phyloP scores from a whole-genome alignment of 2,888 invertebrate genomes.

The Cryptophagus acutangulus region DNA sequence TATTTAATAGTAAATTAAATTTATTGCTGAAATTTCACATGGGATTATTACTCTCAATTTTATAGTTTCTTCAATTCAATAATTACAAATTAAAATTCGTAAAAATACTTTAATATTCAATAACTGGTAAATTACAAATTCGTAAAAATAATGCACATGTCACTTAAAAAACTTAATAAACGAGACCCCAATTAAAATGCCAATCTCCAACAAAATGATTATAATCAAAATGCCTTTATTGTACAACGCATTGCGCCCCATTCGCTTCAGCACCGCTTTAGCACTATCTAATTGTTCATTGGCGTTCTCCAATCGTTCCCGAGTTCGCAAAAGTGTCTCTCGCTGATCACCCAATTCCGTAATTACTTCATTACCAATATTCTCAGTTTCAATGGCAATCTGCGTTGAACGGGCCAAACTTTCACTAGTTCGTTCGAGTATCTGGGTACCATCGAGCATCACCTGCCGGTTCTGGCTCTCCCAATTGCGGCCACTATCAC shows the following conservation, averaged over 20 bases:
- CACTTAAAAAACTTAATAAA: constrained; percentile 62
- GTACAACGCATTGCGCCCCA: constrained; percentile 65
- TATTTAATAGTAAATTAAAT: too few species aligned
- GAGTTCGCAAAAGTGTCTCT: constrained; percentile 64
- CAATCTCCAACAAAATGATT: constrained; percentile 67
- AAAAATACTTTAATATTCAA: too few species aligned
- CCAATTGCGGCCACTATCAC: constrained; percentile 43
- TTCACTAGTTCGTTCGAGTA: constrained; percentile 57
- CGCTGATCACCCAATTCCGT: constrained; percentile 71
- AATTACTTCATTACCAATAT: constrained; percentile 71
- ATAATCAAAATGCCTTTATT: constrained; percentile 70
- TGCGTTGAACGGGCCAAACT: constrained; percentile 65
- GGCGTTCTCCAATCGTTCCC: constrained; percentile 64
- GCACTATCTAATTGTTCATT: constrained; percentile 65
- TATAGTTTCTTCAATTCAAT: too few species aligned
- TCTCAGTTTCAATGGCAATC: constrained; percentile 75
- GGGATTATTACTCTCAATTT: too few species aligned
- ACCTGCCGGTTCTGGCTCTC: constrained; percentile 56
- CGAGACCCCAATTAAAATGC: constrained; percentile 58
- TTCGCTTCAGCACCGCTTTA: constrained; percentile 58
- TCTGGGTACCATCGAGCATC: constrained; percentile 53
- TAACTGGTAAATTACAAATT: too few species aligned
- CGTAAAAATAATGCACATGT: constrained; percentile 17
- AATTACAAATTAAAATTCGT: too few species aligned
- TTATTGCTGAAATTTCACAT: too few species aligned